Base-by-base conservation (phyloP, 2,888 invertebrate species). In the Lomographa bimaculata region DNA sequence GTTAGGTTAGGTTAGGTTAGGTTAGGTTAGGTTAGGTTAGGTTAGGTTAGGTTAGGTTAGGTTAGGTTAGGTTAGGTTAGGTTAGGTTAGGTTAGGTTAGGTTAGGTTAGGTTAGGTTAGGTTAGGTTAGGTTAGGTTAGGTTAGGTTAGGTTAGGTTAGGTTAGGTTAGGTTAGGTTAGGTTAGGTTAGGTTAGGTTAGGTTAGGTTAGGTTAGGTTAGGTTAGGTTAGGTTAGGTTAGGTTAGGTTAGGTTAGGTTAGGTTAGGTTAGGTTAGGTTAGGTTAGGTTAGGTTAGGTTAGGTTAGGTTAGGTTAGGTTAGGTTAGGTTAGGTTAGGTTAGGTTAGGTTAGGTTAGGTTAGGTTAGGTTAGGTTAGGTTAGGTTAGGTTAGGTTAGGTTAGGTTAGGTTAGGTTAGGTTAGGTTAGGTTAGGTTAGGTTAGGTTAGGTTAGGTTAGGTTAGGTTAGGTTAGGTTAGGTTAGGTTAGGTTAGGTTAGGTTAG, bases 191-290 rank as follows among this genome's bases (percentile, higher is more conserved):
- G 40, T 40, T 41, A 46, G 46, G 46, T 46, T 46, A 40, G 46
- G 41, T 46, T 42, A 41, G 46, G 41, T 46, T 42, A 46, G 46
- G 46, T 46, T 46, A 46, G 46, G 46, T 46, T 46, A 46, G 46
- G 46, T 46, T 46, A 46, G 46, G 43, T 44, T 45, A 40, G 46
- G 33, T 46, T 46, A 46, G 46, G 46, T 46, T 46, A 46, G 46
- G 46, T 46, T 46, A 46, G 46, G 46, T 46, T 46, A 43, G 45
- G 45, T 45, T 45, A 39, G 45, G 45, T 45, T 45, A 45, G 40
- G 40, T 40, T 34, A 34, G 34, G 45, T 45, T 45, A 45, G 45
- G 45, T 45, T 45, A 45, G 45, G 45, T 45, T 45, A 45, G 45
- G 45, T 45, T 45, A 45, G 27, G 23, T 28, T 45, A 45, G 45